Evolutionary conservation across 2,797 vertebrate species (phyloP).

Genomic region (Valencia hispanica): DNA sequence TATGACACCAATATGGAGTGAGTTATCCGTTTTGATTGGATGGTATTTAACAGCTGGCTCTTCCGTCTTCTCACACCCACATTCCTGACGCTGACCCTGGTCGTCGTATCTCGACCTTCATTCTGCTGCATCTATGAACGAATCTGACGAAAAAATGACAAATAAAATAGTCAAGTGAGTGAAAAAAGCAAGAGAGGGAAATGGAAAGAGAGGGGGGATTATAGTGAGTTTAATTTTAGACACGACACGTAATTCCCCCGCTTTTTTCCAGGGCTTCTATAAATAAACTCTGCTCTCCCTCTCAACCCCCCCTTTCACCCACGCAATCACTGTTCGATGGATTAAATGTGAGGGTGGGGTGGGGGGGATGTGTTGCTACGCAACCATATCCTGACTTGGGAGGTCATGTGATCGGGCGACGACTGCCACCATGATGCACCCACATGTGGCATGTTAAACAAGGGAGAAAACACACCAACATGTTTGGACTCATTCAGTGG

Average conservation of each 20-base stretch:
- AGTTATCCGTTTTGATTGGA: constrained; percentile 9
- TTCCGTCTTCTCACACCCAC: constrained; percentile 6
- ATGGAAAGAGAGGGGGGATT: constrained; percentile 5
- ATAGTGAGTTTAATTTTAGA: constrained; percentile 72
- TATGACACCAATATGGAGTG: background rate
- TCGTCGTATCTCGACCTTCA: constrained; percentile 29
- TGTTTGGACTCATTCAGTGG: background rate
- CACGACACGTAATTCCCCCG: constrained; percentile 55
- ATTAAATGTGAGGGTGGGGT: constrained; percentile 27
- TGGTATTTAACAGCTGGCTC: constrained; percentile 10
- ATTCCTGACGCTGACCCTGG: constrained; percentile 19
- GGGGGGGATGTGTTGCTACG: constrained; percentile 64
- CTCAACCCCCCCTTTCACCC: constrained; percentile 14
- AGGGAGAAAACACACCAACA: background rate
- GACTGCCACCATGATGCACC: constrained; percentile 43
- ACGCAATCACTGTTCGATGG: constrained; percentile 46
- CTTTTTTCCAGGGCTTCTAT: constrained; percentile 61
- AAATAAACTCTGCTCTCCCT: constrained; percentile 66
- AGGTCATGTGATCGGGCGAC: constrained; percentile 64
- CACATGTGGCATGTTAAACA: background rate
- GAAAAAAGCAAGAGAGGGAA: background rate
- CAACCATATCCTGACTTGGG: constrained; percentile 69
- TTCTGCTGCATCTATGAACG: constrained; percentile 62
- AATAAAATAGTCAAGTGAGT: background rate
- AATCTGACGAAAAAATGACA: constrained; percentile 25